Base-by-base conservation (phyloP, 2,113 vertebrate species). In the Phalacrocorax carbo region DNA sequence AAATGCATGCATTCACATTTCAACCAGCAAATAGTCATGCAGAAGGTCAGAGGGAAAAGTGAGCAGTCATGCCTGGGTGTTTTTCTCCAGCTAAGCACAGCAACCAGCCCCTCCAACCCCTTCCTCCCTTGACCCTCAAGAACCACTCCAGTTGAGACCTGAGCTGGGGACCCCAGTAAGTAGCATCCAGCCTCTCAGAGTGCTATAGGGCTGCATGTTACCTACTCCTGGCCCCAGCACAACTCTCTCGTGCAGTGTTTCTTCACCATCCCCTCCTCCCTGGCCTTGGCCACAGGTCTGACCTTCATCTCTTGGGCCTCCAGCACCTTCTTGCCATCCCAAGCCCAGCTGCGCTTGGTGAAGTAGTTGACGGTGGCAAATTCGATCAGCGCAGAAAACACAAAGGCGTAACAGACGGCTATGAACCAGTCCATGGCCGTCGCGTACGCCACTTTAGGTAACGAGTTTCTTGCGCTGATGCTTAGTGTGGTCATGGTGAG, bases 401-500 rank as follows among this genome's bases (percentile, higher is more conserved):
- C 99, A 97, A 99, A 99, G 97, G 99, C 99, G 93, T 99, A 99
- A 98, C 99, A 99, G 97, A 99, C 99, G 20, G 99, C 99, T 99
- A 99, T 99, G 98, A 99, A 99, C 99, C 99, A 99, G 98, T 99
- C 99, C 99, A 99, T 99, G 98, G 99, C 99, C 34, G 99, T 99
- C 97, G 99, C 99, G 19, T 99, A 99, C 72, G 99, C 99, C 98
- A 99, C 99, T 96, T 99, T 99, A 94, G 99, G 99, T 86, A 99
- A 98, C 25, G 99, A 99, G 98, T 99, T 99, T 98, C 99, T 98
- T 96, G 99, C 99, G 97, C 99, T 99, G 98, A 99, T 99, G 98
- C 99, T 99, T 96, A 99, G 97, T 6, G 99, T 99, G 78, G 99
- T 99, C 99, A 99, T 99, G 96, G 99, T 99, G 93, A 99, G 99